Evolutionary conservation across 2,888 invertebrate species (phyloP).

Genomic region (Eupithecia inturbata): DNA sequence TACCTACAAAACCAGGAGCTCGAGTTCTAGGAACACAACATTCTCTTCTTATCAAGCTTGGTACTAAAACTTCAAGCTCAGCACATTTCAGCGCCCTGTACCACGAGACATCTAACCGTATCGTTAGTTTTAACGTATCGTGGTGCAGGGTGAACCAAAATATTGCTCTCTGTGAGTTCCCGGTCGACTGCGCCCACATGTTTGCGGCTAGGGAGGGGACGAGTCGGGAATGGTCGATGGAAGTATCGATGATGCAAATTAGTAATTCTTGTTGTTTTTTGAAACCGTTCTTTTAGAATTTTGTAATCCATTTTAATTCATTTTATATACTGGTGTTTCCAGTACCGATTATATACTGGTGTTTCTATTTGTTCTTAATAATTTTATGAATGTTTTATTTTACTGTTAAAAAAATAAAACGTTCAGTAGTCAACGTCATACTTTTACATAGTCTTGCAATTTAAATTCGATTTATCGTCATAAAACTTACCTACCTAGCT

Average conservation of each 20-base stretch:
- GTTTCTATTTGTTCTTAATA: no score
- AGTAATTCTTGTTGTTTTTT: neutral
- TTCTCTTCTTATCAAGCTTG: neutral
- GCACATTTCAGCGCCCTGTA: slow-evolving; percentile 34
- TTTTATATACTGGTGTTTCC: no score
- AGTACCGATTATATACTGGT: no score
- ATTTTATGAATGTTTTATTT: neutral
- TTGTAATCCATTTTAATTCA: neutral
- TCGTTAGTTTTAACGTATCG: slow-evolving; percentile 29
- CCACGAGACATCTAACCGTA: slow-evolving; percentile 41
- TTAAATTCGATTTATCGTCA: neutral
- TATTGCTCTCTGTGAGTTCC: slow-evolving; percentile 77
- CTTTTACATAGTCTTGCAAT: neutral
- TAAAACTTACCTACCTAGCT: neutral
- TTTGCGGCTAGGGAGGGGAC: slow-evolving; percentile 61
- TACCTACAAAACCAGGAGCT: neutral
- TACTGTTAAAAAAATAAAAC: neutral
- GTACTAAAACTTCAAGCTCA: slow-evolving; percentile 9
- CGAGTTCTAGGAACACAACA: slow-evolving; percentile 3
- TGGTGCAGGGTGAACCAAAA: slow-evolving; percentile 79
- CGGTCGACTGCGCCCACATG: slow-evolving; percentile 81
- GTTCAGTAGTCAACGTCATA: neutral
- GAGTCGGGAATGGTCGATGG: slow-evolving; percentile 35
- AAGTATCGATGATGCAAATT: slow-evolving; percentile 33
- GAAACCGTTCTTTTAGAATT: neutral